Percentiles rank a stretch among this genome's conserved stretches.
phyloP scores from a whole-genome alignment of 2,888 invertebrate species.

The Villa cingulata region DNA sequence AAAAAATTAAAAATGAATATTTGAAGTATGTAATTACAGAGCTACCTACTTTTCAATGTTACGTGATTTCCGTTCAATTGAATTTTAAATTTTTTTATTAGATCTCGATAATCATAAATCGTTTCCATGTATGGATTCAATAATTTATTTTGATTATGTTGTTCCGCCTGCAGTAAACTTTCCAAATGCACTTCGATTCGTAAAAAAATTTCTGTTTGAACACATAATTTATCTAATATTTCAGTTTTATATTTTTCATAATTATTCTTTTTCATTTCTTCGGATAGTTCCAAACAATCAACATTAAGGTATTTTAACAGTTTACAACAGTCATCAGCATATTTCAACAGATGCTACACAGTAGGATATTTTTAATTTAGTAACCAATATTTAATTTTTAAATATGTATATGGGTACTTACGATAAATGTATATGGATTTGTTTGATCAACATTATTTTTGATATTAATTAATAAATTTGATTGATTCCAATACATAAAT shows the following conservation, averaged over 20 bases:
- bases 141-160: not conserved
- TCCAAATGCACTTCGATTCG: slow-evolving; percentile 86
- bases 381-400: not conserved
- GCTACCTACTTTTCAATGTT: slow-evolving; percentile 43
- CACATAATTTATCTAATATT: slow-evolving; percentile 59
- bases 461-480: slow-evolving; percentile 62
- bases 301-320: slow-evolving; percentile 15
- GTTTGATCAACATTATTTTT: slow-evolving; percentile 54
- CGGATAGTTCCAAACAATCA: slow-evolving; percentile 20
- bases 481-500: slow-evolving; percentile 70
- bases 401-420: slow-evolving; percentile 13
- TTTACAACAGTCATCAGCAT: slow-evolving; percentile 35
- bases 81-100: slow-evolving; percentile 45
- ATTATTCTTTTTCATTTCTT: slow-evolving; percentile 17
- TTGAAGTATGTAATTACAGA: no score
- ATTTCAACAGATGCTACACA: slow-evolving; percentile 39
- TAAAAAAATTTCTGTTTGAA: slow-evolving; percentile 82
- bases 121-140: slow-evolving; percentile 48
- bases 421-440: slow-evolving; percentile 40
- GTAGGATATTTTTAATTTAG: slow-evolving; percentile 1
- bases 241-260: slow-evolving; percentile 22
- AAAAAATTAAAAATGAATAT: no score
- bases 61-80: slow-evolving; percentile 44
- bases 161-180: slow-evolving; percentile 44
- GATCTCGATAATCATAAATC: slow-evolving; percentile 48